Evolutionary conservation across 2,113 vertebrate species (phyloP), one percentile per base, ranked within the genome.

Genomic region (Chitala chitala): DNA sequence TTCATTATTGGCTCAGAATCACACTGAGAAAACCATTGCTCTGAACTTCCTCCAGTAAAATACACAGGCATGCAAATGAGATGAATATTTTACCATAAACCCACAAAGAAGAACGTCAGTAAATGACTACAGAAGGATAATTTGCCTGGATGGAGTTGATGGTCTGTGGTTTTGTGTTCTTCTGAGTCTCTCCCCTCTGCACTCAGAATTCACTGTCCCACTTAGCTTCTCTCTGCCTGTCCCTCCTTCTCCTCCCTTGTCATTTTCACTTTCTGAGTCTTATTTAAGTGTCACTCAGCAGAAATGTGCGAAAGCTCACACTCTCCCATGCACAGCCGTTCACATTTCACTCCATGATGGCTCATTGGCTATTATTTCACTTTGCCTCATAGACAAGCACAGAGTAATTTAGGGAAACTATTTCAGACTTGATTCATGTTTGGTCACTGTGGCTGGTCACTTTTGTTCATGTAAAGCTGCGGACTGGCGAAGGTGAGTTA

Each of bases 21-120:
- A 44, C 48, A 36, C 31, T 36, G 17, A 13, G 3, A 13, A 33
- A 9, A 56, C 24, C 42, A 44, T 48, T 5, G 55, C 55, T 46
- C 38, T 68, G 40, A 48, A 56, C 15, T 46, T 33, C 42, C 71
- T 61, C 8, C 42, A 20, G 54, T 58, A 24, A 72, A 72, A 61
- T 59, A 2, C 55, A 29, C 5, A 42, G 26, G 42, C 38, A 61
- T 48, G 26, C 54, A 48, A 72, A 72, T 72, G 55, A 58, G 56
- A n/a, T 59, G 26, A 22, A 36, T 42, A 38, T 46, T 59, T 48
- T 29, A 48, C 29, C 54, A 72, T 72, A 44, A 46, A 72, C 38
- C 26, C 24, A 20, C 24, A 44, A 40, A 42, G 36, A 42, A 48
- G 48, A 42, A 38, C 36, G 33, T n/a, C 36, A 65, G 22, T 40